A percentile compares a stretch with the other conserved stretches of the same genome.
These are phyloP conservation scores for Drosophila kurseongensis DNA, from an alignment of 1,140 invertebrate genomes.

Conservation along the genomic window DNA sequence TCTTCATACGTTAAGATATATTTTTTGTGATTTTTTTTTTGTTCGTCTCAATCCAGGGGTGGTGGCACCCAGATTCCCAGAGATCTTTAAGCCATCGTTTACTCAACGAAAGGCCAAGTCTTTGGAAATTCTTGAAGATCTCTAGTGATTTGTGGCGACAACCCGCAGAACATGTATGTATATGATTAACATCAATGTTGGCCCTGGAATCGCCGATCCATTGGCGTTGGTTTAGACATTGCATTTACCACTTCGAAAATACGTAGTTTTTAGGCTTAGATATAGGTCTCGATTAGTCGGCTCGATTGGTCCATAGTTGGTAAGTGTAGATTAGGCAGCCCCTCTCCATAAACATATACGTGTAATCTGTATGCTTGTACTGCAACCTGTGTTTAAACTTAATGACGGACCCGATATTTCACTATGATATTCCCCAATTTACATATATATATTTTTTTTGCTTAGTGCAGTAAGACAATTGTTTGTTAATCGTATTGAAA, in stretches of 20 bases:
- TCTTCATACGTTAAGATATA: slow-evolving; percentile 6
- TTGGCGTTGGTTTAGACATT: slow-evolving; percentile 36
- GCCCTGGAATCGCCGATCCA: slow-evolving; percentile 11
- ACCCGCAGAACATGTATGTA: slow-evolving; percentile 11
- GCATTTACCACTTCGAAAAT: slow-evolving; percentile 62
- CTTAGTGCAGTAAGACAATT: slow-evolving; percentile 26
- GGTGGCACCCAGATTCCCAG: not conserved
- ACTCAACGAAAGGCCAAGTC: not conserved
- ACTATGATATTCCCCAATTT: slow-evolving; percentile 16
- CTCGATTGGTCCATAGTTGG: slow-evolving; percentile 63
- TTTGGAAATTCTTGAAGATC: not conserved
- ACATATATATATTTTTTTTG: slow-evolving; percentile 29
- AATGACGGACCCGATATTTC: slow-evolving; percentile 28
- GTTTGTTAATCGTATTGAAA: slow-evolving; percentile 42
- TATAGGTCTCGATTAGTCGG: slow-evolving; percentile 45
- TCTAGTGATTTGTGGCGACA: not conserved
- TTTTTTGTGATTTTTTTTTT: slow-evolving; percentile 42
- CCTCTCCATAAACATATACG: slow-evolving; percentile 13
- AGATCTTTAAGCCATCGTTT: not conserved
- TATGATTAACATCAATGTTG: slow-evolving; percentile 38
- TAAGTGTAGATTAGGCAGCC: slow-evolving; percentile 51
- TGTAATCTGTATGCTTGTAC: slow-evolving; percentile 19
- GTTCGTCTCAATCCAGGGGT: slow-evolving; percentile 7
- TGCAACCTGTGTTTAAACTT: slow-evolving; percentile 25
- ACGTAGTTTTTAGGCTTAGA: slow-evolving; percentile 46